A percentile compares a stretch with the other conserved stretches of the same genome.
phyloP scores from a whole-genome alignment of 1,140 invertebrate genomes.

The Drosophila pectinifera region DNA sequence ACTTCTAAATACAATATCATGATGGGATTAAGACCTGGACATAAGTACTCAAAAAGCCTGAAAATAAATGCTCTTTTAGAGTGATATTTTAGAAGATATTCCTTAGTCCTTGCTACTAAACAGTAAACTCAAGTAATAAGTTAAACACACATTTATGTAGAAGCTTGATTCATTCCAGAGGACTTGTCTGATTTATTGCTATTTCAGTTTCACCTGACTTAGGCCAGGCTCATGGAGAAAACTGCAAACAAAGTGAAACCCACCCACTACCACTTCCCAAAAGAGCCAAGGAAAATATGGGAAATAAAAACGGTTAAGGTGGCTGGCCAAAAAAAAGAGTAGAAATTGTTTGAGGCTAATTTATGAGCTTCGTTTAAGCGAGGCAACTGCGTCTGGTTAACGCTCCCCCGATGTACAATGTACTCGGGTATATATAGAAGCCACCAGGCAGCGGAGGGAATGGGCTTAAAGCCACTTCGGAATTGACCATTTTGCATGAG shows the following conservation, averaged over 20 bases:
- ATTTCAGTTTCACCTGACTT: constrained; percentile 23
- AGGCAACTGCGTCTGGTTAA: constrained; percentile 48
- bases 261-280: constrained; percentile 23
- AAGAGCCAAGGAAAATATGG: constrained; percentile 40
- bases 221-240: constrained; percentile 10
- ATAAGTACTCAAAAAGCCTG: neutral
- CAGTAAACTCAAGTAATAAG: too few relatives aligned
- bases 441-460: neutral
- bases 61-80: too few relatives aligned
- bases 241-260: constrained; percentile 9
- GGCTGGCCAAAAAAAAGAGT: constrained; percentile 13
- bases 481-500: constrained; percentile 47
- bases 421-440: neutral
- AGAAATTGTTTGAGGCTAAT: constrained; percentile 54
- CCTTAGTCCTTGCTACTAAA: neutral
- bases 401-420: constrained; percentile 25
- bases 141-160: neutral
- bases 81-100: neutral
- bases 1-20: too few relatives aligned
- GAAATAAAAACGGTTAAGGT: constrained; percentile 35
- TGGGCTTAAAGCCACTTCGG: constrained; percentile 15
- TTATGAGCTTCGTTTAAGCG: constrained; percentile 55
- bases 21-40: too few relatives aligned
- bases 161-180: constrained; percentile 16
- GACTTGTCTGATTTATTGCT: constrained; percentile 31